A percentile compares a stretch with the other conserved stretches of the same genome.
phyloP scores from a whole-genome alignment of 2,888 invertebrate species.

The Sinelater perroti region DNA sequence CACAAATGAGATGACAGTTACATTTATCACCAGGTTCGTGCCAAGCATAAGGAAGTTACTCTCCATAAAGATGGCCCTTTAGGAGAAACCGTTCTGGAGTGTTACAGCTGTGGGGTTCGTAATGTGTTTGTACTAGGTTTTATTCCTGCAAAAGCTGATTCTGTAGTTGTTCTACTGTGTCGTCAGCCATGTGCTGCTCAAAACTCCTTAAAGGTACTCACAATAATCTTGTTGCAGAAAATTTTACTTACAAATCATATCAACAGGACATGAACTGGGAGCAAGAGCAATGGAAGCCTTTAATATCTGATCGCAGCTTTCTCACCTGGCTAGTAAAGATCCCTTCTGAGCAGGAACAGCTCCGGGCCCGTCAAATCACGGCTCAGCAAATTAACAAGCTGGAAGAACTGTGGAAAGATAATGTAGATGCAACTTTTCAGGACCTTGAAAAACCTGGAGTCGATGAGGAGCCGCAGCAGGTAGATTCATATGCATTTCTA shows the following conservation, averaged over 20 bases:
- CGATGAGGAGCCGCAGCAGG: conserved; percentile 97
- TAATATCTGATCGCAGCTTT: conserved; percentile 96
- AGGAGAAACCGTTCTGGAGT: conserved; percentile 97
- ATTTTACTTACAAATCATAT: background rate
- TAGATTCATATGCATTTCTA: conserved; percentile 59
- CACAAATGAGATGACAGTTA: too few relatives aligned
- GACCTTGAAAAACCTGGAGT: conserved; percentile 98
- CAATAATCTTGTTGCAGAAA: background rate
- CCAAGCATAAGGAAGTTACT: conserved; percentile 99
- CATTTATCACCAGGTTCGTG: conserved; percentile 66
- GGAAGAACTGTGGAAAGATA: conserved; percentile 99
- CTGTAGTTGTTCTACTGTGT: conserved; percentile 95
- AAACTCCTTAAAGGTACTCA: conserved; percentile 80
- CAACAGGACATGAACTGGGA: conserved; percentile 96
- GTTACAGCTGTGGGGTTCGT: conserved; percentile 97
- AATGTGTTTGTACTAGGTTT: conserved; percentile 99
- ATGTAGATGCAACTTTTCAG: conserved; percentile 96
- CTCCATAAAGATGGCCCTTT: conserved; percentile 96
- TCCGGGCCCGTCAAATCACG: conserved; percentile 94
- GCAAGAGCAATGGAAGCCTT: conserved; percentile 97
- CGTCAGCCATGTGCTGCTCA: conserved; percentile 98
- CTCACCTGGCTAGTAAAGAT: conserved; percentile 97
- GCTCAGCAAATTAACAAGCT: conserved; percentile 97
- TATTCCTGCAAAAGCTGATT: conserved; percentile 98
- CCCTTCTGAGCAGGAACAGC: conserved; percentile 96